phyloP scores from a whole-genome alignment of 2,113 vertebrate species.

The Ameiurus melas region DNA sequence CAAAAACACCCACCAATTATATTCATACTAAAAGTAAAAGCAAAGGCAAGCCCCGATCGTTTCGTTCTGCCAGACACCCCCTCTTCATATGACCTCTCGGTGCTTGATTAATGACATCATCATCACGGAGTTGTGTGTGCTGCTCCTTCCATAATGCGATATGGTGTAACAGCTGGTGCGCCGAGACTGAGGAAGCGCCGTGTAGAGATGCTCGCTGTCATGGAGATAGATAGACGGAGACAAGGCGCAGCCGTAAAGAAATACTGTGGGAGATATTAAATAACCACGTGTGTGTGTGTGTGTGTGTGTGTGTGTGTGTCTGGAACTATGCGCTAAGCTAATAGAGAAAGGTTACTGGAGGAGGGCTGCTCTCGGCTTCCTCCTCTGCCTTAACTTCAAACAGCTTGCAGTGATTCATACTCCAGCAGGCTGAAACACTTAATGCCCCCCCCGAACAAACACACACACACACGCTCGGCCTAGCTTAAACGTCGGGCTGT shows the following conservation, averaged over 20 bases:
- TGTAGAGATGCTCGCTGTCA: constrained; percentile 18
- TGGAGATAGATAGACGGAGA: constrained; percentile 43
- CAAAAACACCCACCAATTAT: too few species aligned
- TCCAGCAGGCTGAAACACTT: constrained; percentile 81
- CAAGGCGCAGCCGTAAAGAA: constrained; percentile 65
- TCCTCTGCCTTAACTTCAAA: constrained; percentile 83
- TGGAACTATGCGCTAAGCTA: constrained; percentile 77
- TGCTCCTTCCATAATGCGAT: constrained; percentile 53
- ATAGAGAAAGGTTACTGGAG: constrained; percentile 63
- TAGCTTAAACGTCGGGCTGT: constrained; percentile 70
- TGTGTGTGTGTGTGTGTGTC: constrained; percentile 83
- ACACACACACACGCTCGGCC: constrained; percentile 66
- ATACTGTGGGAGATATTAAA: constrained; percentile 89
- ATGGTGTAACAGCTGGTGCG: constrained; percentile 44
- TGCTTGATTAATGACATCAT: constrained; percentile 90
- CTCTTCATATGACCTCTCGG: constrained; percentile 55
- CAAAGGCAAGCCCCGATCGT: neutral
- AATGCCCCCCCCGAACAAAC: constrained; percentile 72
- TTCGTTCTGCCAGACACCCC: constrained; percentile 38
- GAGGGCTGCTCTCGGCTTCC: constrained; percentile 66
- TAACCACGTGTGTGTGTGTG: constrained; percentile 84
- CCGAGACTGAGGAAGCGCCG: constrained; percentile 17
- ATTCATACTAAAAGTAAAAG: neutral
- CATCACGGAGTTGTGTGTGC: constrained; percentile 85
- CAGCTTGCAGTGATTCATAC: constrained; percentile 91